These are phyloP conservation scores for Apogon hyalosoma DNA, from an alignment of 2,797 vertebrate species.

Conservation along the genomic window DNA sequence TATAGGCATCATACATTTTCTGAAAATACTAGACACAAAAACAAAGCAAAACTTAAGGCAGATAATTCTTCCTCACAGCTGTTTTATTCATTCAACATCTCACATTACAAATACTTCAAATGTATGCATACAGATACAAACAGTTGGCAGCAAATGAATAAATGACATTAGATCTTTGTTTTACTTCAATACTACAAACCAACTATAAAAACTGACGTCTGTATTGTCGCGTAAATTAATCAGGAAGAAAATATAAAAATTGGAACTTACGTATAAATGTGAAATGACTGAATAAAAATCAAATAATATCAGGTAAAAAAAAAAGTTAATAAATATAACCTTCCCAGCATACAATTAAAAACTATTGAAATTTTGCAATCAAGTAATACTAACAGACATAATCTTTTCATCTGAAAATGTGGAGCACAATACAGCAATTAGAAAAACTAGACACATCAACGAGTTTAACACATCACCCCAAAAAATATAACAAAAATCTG, in stretches of 20 bases:
- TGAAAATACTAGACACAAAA: too few relatives aligned
- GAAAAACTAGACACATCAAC: slow-evolving; percentile 99
- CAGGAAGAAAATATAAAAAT: slow-evolving; percentile 99
- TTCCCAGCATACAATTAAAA: slow-evolving; percentile 99
- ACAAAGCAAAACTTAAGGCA: neutral
- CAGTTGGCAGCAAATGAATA: slow-evolving; percentile 99
- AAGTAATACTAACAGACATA: slow-evolving; percentile 99
- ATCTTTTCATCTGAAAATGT: slow-evolving; percentile 98
- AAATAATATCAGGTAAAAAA: slow-evolving; percentile 98
- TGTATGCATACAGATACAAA: slow-evolving; percentile 99
- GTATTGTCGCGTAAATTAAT: slow-evolving; percentile 96
- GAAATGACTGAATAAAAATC: slow-evolving; percentile 99
- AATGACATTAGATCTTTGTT: slow-evolving; percentile 95
- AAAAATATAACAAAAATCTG: slow-evolving; percentile 98
- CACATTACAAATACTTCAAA: slow-evolving; percentile 99
- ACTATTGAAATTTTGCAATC: slow-evolving; percentile 98
- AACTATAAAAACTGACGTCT: slow-evolving; percentile 99
- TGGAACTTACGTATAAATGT: slow-evolving; percentile 95
- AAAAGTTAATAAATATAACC: slow-evolving; percentile 99
- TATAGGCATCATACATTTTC: too few relatives aligned
- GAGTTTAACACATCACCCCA: slow-evolving; percentile 98
- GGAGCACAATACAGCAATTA: slow-evolving; percentile 99
- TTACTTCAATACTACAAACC: slow-evolving; percentile 99
- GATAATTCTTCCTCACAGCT: slow-evolving; percentile 87
- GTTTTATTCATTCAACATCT: slow-evolving; percentile 99